phyloP scores from a whole-genome alignment of 2,888 invertebrate genomes.

The Chironomus riparius region DNA sequence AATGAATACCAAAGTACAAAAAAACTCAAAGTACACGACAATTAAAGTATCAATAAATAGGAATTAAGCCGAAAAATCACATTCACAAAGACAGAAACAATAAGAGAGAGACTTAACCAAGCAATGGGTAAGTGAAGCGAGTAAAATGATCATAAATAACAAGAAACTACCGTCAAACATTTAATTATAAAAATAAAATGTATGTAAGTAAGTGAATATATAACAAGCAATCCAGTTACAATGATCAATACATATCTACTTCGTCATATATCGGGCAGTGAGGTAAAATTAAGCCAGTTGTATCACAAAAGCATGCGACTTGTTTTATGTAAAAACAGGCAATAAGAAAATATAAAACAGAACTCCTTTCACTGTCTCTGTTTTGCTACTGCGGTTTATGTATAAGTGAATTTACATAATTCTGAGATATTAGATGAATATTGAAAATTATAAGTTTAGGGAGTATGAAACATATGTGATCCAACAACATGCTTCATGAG shows the following conservation, averaged over 20 bases:
- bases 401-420: too few species aligned
- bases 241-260: neutral
- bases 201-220: neutral
- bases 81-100: neutral
- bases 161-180: neutral
- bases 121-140: neutral
- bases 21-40: too few species aligned
- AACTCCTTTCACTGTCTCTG: too few species aligned
- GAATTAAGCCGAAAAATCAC: neutral
- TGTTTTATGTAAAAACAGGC: neutral
- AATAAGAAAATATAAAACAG: too few species aligned
- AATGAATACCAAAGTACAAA: too few species aligned
- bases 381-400: too few species aligned
- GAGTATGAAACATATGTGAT: too few species aligned
- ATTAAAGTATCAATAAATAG: neutral
- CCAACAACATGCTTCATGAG: too few species aligned
- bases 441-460: too few species aligned
- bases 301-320: neutral
- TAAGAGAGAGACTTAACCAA: too few species aligned
- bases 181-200: neutral
- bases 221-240: neutral
- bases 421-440: too few species aligned
- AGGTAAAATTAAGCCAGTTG: neutral
- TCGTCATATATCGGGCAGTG: neutral
- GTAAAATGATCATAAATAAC: neutral